Percentiles rank a stretch among this genome's conserved stretches.
Conservation (phyloP, 2,113 vertebrate species). For the Anguilla japonica region DNA sequence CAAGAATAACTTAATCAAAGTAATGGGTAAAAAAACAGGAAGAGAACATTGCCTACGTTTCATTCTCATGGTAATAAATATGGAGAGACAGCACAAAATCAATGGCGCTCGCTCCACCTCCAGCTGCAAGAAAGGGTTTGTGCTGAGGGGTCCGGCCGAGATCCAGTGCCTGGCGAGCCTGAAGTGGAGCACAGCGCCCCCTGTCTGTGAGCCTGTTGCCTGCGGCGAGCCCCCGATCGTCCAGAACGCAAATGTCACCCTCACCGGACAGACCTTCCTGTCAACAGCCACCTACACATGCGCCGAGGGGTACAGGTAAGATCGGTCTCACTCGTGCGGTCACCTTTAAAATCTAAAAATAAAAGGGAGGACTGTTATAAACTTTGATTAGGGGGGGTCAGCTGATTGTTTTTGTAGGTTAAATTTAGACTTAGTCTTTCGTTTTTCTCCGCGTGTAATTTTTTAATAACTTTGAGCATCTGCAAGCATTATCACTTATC, state of each 20-base stretch:
- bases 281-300: slow-evolving; percentile 83
- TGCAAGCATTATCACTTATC: too few species aligned
- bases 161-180: slow-evolving; percentile 81
- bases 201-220: slow-evolving; percentile 79
- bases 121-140: slow-evolving; percentile 86
- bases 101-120: slow-evolving; percentile 22
- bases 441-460: too few species aligned
- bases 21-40: background rate
- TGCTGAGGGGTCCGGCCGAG: slow-evolving; percentile 76
- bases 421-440: too few species aligned
- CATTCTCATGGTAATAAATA: background rate
- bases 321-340: background rate
- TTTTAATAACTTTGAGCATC: too few species aligned
- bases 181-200: slow-evolving; percentile 78
- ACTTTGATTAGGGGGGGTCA: too few species aligned
- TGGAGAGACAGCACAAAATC: background rate
- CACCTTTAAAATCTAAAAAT: background rate
- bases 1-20: background rate
- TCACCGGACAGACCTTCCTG: slow-evolving; percentile 77
- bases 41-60: background rate
- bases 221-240: slow-evolving; percentile 76
- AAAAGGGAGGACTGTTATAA: too few species aligned
- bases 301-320: slow-evolving; percentile 88
- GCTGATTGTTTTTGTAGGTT: too few species aligned
- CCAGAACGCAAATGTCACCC: slow-evolving; percentile 72